Percentiles rank a stretch among this genome's conserved stretches.
Evolutionary conservation across 2,113 vertebrate genomes (phyloP).

Genomic region (Saimiri boliviensis): DNA sequence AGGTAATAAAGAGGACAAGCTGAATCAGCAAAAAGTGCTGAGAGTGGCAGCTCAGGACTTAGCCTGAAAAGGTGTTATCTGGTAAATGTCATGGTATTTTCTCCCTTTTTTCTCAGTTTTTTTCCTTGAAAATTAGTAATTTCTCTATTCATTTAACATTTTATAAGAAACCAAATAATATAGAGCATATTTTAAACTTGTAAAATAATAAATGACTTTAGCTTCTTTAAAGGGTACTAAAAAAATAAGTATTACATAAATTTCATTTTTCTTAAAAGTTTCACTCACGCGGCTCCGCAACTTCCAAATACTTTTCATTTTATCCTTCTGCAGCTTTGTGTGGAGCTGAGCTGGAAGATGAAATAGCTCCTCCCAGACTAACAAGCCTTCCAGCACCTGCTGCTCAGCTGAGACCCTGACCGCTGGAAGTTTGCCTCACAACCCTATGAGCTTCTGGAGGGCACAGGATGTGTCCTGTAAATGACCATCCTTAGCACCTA

Average conservation of each 20-base stretch:
- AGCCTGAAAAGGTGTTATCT: neutral
- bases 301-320: neutral
- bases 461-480: conserved; percentile 33
- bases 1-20: conserved; percentile 12
- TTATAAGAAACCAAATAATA: conserved; percentile 67
- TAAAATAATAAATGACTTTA: conserved; percentile 58
- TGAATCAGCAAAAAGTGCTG: conserved; percentile 34
- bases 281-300: neutral
- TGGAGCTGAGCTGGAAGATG: neutral
- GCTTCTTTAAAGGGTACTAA: conserved; percentile 66
- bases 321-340: neutral
- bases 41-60: neutral
- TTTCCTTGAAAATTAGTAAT: conserved; percentile 4
- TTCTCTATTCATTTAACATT: conserved; percentile 41
- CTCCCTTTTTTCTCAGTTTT: neutral
- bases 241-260: conserved; percentile 65
- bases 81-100: neutral
- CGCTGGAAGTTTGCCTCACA: neutral
- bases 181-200: conserved; percentile 52
- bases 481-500: conserved; percentile 44
- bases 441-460: conserved; percentile 3
- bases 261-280: conserved; percentile 59
- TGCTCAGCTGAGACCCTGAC: neutral
- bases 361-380: neutral
- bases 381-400: neutral